Percentiles rank a stretch among this genome's conserved stretches.
phyloP scores from a whole-genome alignment of 2,113 vertebrate species.

The Telmatochromis sp. region DNA sequence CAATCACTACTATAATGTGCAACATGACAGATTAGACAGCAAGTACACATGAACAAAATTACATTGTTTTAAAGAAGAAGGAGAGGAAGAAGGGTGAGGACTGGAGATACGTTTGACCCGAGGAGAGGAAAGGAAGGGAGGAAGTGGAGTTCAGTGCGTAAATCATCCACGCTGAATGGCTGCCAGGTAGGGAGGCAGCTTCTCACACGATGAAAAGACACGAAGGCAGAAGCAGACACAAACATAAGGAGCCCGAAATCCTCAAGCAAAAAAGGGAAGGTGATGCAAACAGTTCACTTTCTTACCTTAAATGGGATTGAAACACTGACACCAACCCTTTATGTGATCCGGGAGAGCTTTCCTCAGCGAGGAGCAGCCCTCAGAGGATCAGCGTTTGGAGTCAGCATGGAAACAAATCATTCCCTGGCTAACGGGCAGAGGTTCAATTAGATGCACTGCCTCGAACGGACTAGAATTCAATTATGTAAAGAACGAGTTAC shows the following conservation, averaged over 20 bases:
- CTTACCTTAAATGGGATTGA: not conserved
- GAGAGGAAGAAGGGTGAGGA: not conserved
- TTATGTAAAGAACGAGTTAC: conserved; percentile 62
- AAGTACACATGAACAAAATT: conserved; percentile 40
- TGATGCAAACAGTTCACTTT: not conserved
- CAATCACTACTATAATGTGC: not conserved
- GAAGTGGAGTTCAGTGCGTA: conserved; percentile 26
- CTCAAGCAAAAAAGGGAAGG: not conserved
- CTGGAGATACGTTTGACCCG: not conserved
- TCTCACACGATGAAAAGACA: not conserved
- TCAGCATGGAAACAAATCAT: conserved; percentile 55
- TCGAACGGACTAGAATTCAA: conserved; percentile 47
- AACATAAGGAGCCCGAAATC: not conserved
- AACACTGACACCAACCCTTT: not conserved
- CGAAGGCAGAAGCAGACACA: not conserved
- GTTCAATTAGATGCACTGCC: conserved; percentile 58
- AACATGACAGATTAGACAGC: conserved; percentile 20
- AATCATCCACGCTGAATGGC: conserved; percentile 55
- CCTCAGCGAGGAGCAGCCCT: not conserved
- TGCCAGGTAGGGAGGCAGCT: conserved; percentile 26
- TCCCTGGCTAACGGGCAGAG: conserved; percentile 22
- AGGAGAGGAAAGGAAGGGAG: not conserved
- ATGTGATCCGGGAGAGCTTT: not conserved
- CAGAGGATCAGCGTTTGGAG: not conserved
- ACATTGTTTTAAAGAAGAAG: conserved; percentile 21